Evolutionary conservation across 2,888 invertebrate genomes (phyloP).

Genomic region (Agonopterix heracliana): DNA sequence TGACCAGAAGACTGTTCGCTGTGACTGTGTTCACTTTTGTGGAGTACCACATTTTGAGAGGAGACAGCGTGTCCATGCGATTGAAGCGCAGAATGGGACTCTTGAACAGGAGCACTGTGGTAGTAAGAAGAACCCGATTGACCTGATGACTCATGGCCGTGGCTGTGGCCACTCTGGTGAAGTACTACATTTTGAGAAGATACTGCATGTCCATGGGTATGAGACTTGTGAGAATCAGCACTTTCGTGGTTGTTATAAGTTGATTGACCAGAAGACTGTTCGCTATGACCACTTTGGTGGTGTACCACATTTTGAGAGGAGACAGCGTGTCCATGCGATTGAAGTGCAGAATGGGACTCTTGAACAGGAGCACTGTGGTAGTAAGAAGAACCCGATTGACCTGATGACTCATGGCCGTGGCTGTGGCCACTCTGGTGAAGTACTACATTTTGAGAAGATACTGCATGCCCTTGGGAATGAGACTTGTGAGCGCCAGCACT

Average conservation of each 20-base stretch:
- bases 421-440: constrained; percentile 12
- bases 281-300: background rate
- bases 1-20: background rate
- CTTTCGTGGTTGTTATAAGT: background rate
- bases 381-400: background rate
- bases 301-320: background rate
- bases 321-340: background rate
- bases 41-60: background rate
- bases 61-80: constrained; percentile 1
- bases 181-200: background rate
- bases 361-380: background rate
- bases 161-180: background rate
- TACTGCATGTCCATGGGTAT: background rate
- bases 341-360: background rate
- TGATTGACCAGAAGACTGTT: background rate
- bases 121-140: background rate
- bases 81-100: background rate
- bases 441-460: constrained; percentile 24
- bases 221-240: background rate
- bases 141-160: background rate
- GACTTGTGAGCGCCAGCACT: constrained; percentile 14
- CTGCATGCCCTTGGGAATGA: constrained; percentile 4
- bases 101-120: background rate
- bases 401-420: background rate
- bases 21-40: background rate